Conservation (phyloP, 2,113 vertebrate species). For the Vimba vimba region DNA sequence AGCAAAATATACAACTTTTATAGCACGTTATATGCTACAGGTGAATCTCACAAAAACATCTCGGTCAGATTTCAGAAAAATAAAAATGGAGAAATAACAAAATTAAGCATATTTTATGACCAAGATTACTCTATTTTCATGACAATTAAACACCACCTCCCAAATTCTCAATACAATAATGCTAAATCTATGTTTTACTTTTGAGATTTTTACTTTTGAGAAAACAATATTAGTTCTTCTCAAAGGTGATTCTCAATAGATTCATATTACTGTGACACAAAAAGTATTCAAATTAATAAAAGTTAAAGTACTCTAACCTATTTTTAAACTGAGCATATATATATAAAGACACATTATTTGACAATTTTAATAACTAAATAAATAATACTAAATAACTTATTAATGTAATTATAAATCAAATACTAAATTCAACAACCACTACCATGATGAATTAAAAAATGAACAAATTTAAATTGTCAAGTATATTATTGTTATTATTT, state of each 20-base stretch:
- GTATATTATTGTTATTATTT: neutral
- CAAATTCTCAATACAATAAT: neutral
- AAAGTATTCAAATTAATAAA: neutral
- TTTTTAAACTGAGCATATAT: no score
- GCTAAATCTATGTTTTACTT: neutral
- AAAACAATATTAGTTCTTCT: neutral
- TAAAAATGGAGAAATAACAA: neutral
- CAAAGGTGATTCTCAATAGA: neutral
- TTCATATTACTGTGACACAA: neutral
- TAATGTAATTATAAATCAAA: no score
- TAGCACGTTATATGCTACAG: neutral
- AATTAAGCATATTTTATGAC: neutral
- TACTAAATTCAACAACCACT: no score
- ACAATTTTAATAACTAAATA: no score
- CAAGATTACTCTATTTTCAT: neutral
- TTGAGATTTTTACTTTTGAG: neutral
- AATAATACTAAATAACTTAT: no score
- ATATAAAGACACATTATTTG: no score
- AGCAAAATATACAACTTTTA: constrained; percentile 12
- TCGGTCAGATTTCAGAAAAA: neutral
- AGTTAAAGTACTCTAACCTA: neutral
- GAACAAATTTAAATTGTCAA: no score
- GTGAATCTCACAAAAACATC: constrained; percentile 19
- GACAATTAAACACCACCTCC: neutral
- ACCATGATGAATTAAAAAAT: no score